These are phyloP conservation scores for Melieria picta DNA, from an alignment of 2,888 invertebrate genomes.

Conservation along the genomic window DNA sequence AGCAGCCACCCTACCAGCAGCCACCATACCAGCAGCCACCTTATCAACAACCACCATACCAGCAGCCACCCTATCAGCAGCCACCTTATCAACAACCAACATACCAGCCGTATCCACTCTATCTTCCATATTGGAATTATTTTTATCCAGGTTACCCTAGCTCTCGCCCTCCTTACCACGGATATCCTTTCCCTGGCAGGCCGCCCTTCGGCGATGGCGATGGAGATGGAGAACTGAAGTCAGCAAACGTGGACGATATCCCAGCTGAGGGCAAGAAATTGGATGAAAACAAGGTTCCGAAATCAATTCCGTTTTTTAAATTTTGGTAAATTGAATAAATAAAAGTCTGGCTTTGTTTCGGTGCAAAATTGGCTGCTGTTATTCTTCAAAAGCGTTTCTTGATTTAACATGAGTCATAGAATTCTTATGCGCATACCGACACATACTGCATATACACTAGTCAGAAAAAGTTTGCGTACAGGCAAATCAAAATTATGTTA, in stretches of 20 bases:
- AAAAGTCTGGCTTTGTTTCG: too few relatives aligned
- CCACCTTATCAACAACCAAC: neutral
- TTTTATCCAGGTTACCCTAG: constrained; percentile 18
- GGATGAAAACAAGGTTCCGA: neutral
- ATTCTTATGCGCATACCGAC: too few relatives aligned
- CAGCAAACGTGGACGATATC: neutral
- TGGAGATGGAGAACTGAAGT: neutral
- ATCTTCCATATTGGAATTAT: neutral
- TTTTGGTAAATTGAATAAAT: neutral
- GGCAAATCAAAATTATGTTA: too few relatives aligned
- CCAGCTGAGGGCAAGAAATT: neutral
- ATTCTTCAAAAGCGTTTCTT: too few relatives aligned
- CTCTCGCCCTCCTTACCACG: constrained; percentile 6
- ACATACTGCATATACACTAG: too few relatives aligned
- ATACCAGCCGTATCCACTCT: neutral
- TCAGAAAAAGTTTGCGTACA: too few relatives aligned
- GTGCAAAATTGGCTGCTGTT: too few relatives aligned
- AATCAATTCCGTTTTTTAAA: constrained; percentile 1
- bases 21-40: too few relatives aligned
- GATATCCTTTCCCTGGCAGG: neutral
- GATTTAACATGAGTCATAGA: too few relatives aligned
- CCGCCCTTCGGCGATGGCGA: neutral
- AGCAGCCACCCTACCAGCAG: too few relatives aligned
- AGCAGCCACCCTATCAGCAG: too few relatives aligned
- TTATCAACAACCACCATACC: too few relatives aligned